Percentiles rank a stretch among this genome's conserved stretches.
These are phyloP conservation scores for Pygoscelis antarcticus DNA, from an alignment of 2,113 vertebrate species.

Conservation along the genomic window DNA sequence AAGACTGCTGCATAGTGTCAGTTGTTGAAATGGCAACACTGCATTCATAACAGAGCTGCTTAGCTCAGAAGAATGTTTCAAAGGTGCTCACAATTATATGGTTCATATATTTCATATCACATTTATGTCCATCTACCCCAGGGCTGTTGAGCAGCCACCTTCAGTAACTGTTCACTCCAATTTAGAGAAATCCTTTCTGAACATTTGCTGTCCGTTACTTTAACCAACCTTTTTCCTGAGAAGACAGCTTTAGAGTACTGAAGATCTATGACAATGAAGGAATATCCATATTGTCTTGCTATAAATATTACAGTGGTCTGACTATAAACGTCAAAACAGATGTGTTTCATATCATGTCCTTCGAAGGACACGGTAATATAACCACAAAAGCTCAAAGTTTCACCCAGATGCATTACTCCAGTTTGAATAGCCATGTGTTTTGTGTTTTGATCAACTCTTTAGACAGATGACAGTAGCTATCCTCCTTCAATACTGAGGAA, in stretches of 20 bases:
- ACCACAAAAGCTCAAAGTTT: not conserved
- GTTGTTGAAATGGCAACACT: not conserved
- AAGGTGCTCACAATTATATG: not conserved
- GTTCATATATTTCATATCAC: not conserved
- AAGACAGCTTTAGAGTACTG: not conserved
- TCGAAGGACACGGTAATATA: fast-evolving
- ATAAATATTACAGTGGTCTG: not conserved
- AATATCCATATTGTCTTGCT: not conserved
- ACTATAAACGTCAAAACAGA: not conserved
- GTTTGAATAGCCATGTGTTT: not conserved
- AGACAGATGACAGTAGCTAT: conserved; percentile 65
- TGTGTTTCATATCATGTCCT: not conserved
- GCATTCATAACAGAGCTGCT: not conserved
- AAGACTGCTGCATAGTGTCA: not conserved
- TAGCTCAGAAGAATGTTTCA: not conserved
- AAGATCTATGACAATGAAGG: not conserved
- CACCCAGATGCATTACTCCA: not conserved
- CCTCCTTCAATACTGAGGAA: conserved; percentile 88
- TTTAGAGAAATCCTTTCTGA: not conserved
- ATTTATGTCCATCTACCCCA: not conserved
- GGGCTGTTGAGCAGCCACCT: not conserved
- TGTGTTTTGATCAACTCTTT: not conserved
- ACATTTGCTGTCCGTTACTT: not conserved
- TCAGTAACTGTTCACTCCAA: not conserved
- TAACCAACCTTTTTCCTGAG: not conserved